Evolutionary conservation across 2,797 vertebrate species (phyloP), one percentile per base, ranked within the genome.

Genomic region (Chelon labrosus): DNA sequence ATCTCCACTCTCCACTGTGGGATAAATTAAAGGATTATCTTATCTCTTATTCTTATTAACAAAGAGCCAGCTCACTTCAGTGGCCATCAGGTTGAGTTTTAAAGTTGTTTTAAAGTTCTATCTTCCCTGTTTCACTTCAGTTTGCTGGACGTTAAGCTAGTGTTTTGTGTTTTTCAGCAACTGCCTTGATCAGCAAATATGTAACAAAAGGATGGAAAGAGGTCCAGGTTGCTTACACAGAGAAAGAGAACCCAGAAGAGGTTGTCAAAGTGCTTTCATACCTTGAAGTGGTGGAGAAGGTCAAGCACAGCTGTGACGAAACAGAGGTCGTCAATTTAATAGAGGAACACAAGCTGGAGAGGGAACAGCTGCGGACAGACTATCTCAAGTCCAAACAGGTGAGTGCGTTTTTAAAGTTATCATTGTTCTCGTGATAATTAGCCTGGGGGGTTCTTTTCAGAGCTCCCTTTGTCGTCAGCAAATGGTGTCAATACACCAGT

Each of bases 181-280:
- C 97, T 79, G 94, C 95, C 56, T 65, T 99, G 86, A 94, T 99
- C 83, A 95, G 95, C 85, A 98, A 97, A 89, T 99, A 99, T 77
- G 90, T 97, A 75, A 97, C 95, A 69, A 98, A 98, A 89, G 98
- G 97, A 61, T 99, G 97, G 98, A 97, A 96, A 82, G 97, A 96
- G 52, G 96, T 97, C 56, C 94, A 97, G 78, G 93, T 89, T 39
- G 82, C 92, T 1, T 98, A 97, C 61, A 93, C 91, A 57, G 95
- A 96, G 71, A 95, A 95, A 80, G 96, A 96, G 70, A 95, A 96
- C 79, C 93, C 95, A 0, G 92, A 93, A 68, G 97, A 97, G 74
- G 94, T 95, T 51, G 91, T 92, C 82, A 96, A 94, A 66, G 91
- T 98, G 54, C 80, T 98, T 1, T 94, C 92, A 7, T 99, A 97